Base-by-base conservation (phyloP, 2,888 invertebrate genomes). In the Entomobrya proxima region DNA sequence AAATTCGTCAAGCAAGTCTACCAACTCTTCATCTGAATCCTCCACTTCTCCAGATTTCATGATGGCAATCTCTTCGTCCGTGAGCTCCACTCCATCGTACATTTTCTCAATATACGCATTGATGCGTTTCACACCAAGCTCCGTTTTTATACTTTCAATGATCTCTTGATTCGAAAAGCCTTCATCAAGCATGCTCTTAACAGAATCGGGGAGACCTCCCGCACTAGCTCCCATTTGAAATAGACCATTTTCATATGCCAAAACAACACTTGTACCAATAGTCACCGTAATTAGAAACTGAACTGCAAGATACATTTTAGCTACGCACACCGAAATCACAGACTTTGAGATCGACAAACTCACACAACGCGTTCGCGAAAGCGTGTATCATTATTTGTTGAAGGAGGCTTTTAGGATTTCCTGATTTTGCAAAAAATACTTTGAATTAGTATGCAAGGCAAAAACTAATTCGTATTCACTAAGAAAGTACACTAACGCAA, bases 151-250 rank as follows among this genome's bases (percentile, higher is more conserved):
- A 6, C 3, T 69, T 21, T 84, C 77, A 6, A 84, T 32, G 11
- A 84, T 84, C 11, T 84, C 83, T 6, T 77, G 24, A 11, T 84
- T 27, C 0, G 76, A 55, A 55, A 84, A 75, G 0, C 83, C 83
- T 37, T 84, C 83, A 4, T 84, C 58, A 18, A 69, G 69, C 83
- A 84, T 84, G 24, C 27, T 40, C 27, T 77, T 84, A 30, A 84
- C 30, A 9, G 83, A 67, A 5, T 76, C 76, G 1, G 76, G 27
- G 11, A 83, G n/a, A 1, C 27, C 24, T 37, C 27, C 4, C 15
- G 13, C 40, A 44, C 3, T n/a, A 13, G 18, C 24, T 44, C 18
- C 72, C 0, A 72, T 50, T 72, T 72, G 58, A n/a, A 77, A 61
- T 15, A n/a, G 30, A 7, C 44, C 58, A 27, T 58, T 77, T 44